Percentiles rank a stretch among this genome's conserved stretches.
Evolutionary conservation across 2,888 invertebrate genomes (phyloP).

Genomic region (Tillus elongatus): DNA sequence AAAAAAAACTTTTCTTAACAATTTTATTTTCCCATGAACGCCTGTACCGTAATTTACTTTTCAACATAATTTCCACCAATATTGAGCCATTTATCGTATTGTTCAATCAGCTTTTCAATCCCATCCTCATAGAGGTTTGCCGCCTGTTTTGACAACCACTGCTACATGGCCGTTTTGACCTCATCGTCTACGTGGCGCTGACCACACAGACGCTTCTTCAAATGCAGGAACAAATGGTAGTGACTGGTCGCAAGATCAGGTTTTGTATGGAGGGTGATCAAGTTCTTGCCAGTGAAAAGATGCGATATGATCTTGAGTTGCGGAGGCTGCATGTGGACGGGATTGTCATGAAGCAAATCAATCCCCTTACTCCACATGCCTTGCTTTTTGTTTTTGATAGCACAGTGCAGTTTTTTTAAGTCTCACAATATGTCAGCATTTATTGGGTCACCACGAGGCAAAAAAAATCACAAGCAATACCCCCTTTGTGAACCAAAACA

Average conservation of each 20-base stretch:
- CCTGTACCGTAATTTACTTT: slow-evolving; percentile 2
- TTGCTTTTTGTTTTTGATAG: not conserved
- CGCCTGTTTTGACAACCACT: not conserved
- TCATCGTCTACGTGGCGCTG: slow-evolving; percentile 3
- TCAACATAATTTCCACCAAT: not conserved
- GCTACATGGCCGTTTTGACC: not conserved
- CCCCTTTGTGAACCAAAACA: slow-evolving; percentile 22
- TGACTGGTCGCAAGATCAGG: slow-evolving; percentile 14
- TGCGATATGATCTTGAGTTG: not conserved
- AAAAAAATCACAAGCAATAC: slow-evolving; percentile 15
- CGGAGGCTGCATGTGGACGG: not conserved
- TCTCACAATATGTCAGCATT: slow-evolving; percentile 6
- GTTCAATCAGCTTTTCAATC: not conserved
- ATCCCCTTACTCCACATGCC: slow-evolving; percentile 3
- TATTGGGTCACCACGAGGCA: slow-evolving; percentile 8
- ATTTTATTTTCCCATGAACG: not conserved
- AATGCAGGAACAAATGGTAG: slow-evolving; percentile 11
- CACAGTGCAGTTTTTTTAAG: not conserved
- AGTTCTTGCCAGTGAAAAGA: slow-evolving; percentile 12
- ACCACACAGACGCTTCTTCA: slow-evolving; percentile 10
- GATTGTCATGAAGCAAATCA: slow-evolving; percentile 8
- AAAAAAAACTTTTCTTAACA: too few relatives aligned
- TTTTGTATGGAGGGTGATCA: slow-evolving; percentile 14
- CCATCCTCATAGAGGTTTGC: slow-evolving; percentile 2
- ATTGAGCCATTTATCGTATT: not conserved